Percentiles rank a stretch among this genome's conserved stretches.
phyloP scores from a whole-genome alignment of 2,888 invertebrate species.

The Pseudococcus viburni region DNA sequence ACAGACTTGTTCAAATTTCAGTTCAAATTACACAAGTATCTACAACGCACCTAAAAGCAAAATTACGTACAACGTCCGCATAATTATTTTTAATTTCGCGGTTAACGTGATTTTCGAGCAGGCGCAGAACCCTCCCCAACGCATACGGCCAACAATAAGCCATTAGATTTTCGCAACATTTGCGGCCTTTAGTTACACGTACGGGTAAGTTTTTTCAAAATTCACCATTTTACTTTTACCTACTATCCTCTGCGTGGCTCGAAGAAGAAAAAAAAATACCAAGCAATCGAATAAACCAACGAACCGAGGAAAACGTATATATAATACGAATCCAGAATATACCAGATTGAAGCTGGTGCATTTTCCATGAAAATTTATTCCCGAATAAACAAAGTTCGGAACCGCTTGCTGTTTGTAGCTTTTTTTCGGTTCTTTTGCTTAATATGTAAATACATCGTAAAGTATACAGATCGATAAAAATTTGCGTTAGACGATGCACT shows the following conservation, averaged over 20 bases:
- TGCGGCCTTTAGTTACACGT: not conserved
- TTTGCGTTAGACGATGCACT: not conserved
- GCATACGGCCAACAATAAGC: not conserved
- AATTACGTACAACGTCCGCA: not conserved
- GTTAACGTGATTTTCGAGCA: slow-evolving; percentile 8
- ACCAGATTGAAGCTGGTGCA: not conserved
- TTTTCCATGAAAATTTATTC: slow-evolving; percentile 34
- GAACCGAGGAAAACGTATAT: not conserved
- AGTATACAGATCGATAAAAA: slow-evolving; percentile 16
- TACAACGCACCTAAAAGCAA: not conserved
- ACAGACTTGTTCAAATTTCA: not conserved
- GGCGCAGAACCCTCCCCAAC: not conserved
- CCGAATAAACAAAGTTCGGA: not conserved
- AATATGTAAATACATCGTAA: not conserved
- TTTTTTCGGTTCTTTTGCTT: not conserved
- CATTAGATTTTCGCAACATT: not conserved
- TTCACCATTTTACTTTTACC: not conserved
- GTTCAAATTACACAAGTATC: slow-evolving; percentile 7
- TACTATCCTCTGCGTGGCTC: not conserved
- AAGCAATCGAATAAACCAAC: not conserved
- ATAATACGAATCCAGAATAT: not conserved
- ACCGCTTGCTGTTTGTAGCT: not conserved
- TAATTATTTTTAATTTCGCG: not conserved
- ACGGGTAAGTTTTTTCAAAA: not conserved
- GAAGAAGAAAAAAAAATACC: not conserved